Base-by-base conservation (phyloP, 2,888 invertebrate genomes). In the Apamea monoglypha region DNA sequence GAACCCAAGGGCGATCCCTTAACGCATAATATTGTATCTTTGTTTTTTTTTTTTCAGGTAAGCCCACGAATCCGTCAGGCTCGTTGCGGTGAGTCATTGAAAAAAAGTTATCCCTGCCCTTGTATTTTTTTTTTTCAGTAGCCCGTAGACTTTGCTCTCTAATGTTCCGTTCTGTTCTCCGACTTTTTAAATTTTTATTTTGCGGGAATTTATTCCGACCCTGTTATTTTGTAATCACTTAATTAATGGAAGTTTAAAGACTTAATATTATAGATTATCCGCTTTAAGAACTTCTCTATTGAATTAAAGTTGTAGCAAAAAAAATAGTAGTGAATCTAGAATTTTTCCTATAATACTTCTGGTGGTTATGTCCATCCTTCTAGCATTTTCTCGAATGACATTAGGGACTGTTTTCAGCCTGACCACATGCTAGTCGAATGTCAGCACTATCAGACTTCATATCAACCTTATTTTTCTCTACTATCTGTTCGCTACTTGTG, bases 21-120 rank as follows among this genome's bases (percentile, higher is more conserved):
- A 84, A 82, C 83, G 63, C 47, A 74, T 75, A 85, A 74, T 75
- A 83, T 73, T 85, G 80, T 80, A 82, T 77, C 80, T 50, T 81
- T 85, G 21, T 79, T 78, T 85, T 87, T 89, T 47, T 89, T 85
- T 84, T 90, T 90, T 74, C 90, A 89, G 90, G 90, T 90, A 90
- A 90, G 88, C 64, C 70, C 63, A 67, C 76, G 40, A 64, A 71
- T 71, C 53, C 36, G 67, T 16, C 64, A 61, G 59, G 40, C 18
- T 53, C n/a, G 25, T 53, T 64, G 72, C 64, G 82, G 87, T 90
- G 90, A 90, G 83, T 90, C 89, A 89, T 80, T 66, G 67, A 76
- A 70, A 82, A 85, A 75, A 80, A 76, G 68, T 75, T 64, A 81
- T 74, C 77, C 83, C 76, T 66, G 81, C 79, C 81, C 74, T 78